Base-by-base conservation (phyloP, 2,797 vertebrate genomes). In the Australoheros facetus region DNA sequence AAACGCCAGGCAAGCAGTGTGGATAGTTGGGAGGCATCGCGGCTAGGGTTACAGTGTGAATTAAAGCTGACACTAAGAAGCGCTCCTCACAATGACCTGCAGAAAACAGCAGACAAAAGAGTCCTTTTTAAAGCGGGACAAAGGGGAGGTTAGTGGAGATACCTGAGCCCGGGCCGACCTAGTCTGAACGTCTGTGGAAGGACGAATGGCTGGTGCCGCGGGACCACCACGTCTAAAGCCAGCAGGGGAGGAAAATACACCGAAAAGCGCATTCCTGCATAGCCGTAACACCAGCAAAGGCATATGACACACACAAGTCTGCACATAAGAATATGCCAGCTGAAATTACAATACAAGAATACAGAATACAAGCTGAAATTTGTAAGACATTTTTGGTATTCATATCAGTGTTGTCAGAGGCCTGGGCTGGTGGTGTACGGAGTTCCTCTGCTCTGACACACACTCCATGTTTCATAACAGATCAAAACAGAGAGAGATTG, bases 21-120 rank as follows among this genome's bases (percentile, higher is more conserved):
- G 93, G 93, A 93, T 95, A 91, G 93, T 91, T 87, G 93, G 90
- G 95, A 92, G 94, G 92, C 94, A 95, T 96, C 94, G 81, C 83
- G 82, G 95, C 93, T 94, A 81, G 88, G 94, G 94, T 97, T 97
- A 96, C 97, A 94, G 94, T 92, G 94, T 94, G 96, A 97, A 97
- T 97, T 97, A 96, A 96, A 96, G 96, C 93, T 95, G 96, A 97
- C 96, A 96, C 96, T 96, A 96, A 97, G 95, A 97, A 95, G 95
- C 94, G 95, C 94, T 96, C 95, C 92, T 94, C 91, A 94, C 95
- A 96, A 96, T 96, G 95, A 96, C 96, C 96, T 93, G 94, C 94
- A 95, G 95, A 95, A 94, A 95, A 88, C 81, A 85, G 90, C 88
- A 95, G 91, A 97, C 96, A 97, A 97, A 96, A 95, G 95, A 85